Evolutionary conservation across 2,797 vertebrate genomes (phyloP).

Genomic region (Apodemus agrarius): DNA sequence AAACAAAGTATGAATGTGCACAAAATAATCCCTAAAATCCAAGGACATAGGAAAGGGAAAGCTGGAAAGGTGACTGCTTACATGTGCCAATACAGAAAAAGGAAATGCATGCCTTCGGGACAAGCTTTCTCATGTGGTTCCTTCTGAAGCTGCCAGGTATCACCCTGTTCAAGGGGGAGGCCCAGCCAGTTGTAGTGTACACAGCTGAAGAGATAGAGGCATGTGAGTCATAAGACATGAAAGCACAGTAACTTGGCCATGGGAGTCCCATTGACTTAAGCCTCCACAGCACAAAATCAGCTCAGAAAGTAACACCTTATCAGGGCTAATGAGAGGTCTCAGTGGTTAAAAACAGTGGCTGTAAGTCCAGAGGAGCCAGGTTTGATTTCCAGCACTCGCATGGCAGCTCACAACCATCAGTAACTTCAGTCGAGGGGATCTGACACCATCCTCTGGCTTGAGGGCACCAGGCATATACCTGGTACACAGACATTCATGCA

Average conservation of each 20-base stretch:
- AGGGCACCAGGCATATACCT: not conserved
- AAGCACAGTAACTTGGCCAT: not conserved
- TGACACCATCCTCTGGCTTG: not conserved
- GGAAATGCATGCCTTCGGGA: too few relatives aligned
- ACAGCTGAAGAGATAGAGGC: not conserved
- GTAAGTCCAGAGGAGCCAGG: not conserved
- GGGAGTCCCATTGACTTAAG: not conserved
- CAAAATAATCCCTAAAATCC: not conserved
- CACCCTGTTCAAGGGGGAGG: not conserved
- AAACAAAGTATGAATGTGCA: not conserved
- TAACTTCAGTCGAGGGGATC: not conserved
- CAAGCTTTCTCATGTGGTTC: rapidly evolving
- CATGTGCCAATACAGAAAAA: rapidly evolving
- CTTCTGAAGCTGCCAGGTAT: not conserved
- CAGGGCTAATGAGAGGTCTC: not conserved
- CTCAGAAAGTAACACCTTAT: not conserved
- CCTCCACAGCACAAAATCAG: not conserved
- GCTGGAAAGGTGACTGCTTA: not conserved
- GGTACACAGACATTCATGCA: not conserved
- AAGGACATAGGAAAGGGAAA: not conserved
- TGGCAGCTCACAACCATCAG: not conserved
- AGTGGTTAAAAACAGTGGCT: not conserved
- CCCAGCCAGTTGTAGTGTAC: not conserved
- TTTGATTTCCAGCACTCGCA: not conserved
- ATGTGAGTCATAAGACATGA: not conserved